Base-by-base conservation (phyloP, 30 jellyfish, hydroid and myxozoan genomes). In the Hydractinia echinata region DNA sequence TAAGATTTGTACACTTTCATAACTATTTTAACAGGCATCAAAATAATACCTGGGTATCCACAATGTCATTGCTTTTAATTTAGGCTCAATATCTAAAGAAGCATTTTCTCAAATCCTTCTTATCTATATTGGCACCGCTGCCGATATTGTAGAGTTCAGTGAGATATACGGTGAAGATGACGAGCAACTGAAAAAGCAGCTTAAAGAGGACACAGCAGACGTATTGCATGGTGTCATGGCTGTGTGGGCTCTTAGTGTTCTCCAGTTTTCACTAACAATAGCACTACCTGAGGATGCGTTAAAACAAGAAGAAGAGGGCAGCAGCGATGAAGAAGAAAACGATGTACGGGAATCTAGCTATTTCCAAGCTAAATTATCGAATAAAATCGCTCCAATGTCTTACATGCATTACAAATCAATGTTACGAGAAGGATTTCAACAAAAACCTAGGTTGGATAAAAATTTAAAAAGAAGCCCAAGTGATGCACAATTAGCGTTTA, bases 51-150 rank as follows among this genome's bases (percentile, higher is more conserved):
- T 30, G 44, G 44, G 44, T 30, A 30, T 30, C 44, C 44, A 30
- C 44, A 30, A 30, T 30, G 44, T 30, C 2, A 30, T 30, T 60
- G 18, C 70, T 16, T 68, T 68, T 68, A 11, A 11, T 21, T 7
- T 21, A 71, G 99, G 99, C 8, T 84, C 97, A n/a, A 94, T 94
- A 21, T 94, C 99, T 5, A 72, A 94, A 16, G 89, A 94, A 58
- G 95, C 86, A 70, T 94, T 94, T 66, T 94, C 96, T 7, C 99
- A 94, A 82, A 94, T 94, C 49, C 73, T 94, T 5, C 89, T 94
- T 7, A 94, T 94, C 14, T 94, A 94, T 85, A 89, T 94, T 52
- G 99, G 97, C 67, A 94, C 96, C 10, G 99, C 99, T 9, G 99
- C 99, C 10, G 99, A 94, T 56, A 94, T 94, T 51, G 99, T 94